Percentiles rank a stretch among this genome's conserved stretches.
Evolutionary conservation across 2,888 invertebrate species (phyloP).

Genomic region (Catonia carolina): DNA sequence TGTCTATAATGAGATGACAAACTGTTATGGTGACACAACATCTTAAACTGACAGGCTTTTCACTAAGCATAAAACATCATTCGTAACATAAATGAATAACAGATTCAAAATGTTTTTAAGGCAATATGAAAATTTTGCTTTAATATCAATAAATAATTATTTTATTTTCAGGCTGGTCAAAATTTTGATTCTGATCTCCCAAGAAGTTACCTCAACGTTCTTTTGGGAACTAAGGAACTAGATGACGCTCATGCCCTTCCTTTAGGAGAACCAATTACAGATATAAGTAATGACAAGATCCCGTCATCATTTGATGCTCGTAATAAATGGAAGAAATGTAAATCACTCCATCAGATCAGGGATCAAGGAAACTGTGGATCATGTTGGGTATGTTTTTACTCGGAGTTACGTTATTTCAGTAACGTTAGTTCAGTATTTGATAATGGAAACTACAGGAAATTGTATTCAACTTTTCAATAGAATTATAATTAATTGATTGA

Average conservation of each 20-base stretch:
- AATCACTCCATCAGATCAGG: constrained; percentile 70
- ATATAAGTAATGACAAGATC: constrained; percentile 40
- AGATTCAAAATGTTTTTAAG: too few relatives aligned
- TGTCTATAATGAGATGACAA: too few relatives aligned
- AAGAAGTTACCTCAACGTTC: constrained; percentile 52
- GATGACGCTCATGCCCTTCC: neutral
- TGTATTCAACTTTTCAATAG: too few relatives aligned
- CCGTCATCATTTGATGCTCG: constrained; percentile 77
- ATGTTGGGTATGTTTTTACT: constrained; percentile 56
- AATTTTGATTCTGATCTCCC: constrained; percentile 60
- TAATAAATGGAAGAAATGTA: constrained; percentile 73
- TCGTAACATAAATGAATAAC: too few relatives aligned
- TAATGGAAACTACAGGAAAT: too few relatives aligned
- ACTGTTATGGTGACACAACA: too few relatives aligned
- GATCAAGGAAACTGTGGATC: constrained; percentile 90
- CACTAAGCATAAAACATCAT: too few relatives aligned
- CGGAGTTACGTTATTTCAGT: too few relatives aligned
- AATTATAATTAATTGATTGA: too few relatives aligned
- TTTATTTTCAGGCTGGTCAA: constrained; percentile 55
- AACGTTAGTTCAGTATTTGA: too few relatives aligned
- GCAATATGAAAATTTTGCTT: neutral
- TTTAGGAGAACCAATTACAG: neutral
- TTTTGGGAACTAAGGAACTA: constrained; percentile 52
- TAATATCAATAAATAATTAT: neutral
- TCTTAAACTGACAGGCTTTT: too few relatives aligned